These are phyloP conservation scores for Catocala sponsa DNA, from an alignment of 2,888 invertebrate species.

Conservation along the genomic window DNA sequence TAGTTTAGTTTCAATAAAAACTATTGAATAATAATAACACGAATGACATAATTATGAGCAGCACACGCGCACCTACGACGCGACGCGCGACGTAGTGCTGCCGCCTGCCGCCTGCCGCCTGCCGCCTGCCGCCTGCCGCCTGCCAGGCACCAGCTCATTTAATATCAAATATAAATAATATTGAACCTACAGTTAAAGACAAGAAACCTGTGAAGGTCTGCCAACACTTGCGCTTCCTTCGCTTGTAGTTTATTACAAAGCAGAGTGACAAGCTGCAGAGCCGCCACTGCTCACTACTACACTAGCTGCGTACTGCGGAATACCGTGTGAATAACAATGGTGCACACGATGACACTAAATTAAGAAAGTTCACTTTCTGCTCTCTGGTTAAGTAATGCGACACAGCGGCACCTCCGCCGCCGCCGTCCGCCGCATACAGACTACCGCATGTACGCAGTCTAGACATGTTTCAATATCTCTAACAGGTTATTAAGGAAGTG, in stretches of 20 bases:
- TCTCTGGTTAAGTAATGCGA: slow-evolving; percentile 55
- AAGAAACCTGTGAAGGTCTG: not conserved
- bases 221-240: slow-evolving; percentile 33
- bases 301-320: not conserved
- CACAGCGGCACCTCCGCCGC: too few relatives aligned
- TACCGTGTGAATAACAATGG: slow-evolving; percentile 57
- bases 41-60: too few relatives aligned
- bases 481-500: not conserved
- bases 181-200: too few relatives aligned
- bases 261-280: slow-evolving; percentile 20
- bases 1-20: too few relatives aligned
- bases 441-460: slow-evolving; percentile 15
- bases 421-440: slow-evolving; percentile 33
- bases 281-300: too few relatives aligned
- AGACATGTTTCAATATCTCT: slow-evolving; percentile 26
- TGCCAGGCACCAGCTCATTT: too few relatives aligned
- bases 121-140: too few relatives aligned
- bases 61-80: too few relatives aligned
- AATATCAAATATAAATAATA: too few relatives aligned
- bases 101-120: too few relatives aligned
- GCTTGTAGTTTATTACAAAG: slow-evolving; percentile 21
- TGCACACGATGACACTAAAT: slow-evolving; percentile 61
- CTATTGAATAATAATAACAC: too few relatives aligned
- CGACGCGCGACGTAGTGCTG: too few relatives aligned
- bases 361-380: slow-evolving; percentile 66